These are phyloP conservation scores for Bothrops jararaca DNA, from an alignment of 2,113 vertebrate species.

Conservation along the genomic window DNA sequence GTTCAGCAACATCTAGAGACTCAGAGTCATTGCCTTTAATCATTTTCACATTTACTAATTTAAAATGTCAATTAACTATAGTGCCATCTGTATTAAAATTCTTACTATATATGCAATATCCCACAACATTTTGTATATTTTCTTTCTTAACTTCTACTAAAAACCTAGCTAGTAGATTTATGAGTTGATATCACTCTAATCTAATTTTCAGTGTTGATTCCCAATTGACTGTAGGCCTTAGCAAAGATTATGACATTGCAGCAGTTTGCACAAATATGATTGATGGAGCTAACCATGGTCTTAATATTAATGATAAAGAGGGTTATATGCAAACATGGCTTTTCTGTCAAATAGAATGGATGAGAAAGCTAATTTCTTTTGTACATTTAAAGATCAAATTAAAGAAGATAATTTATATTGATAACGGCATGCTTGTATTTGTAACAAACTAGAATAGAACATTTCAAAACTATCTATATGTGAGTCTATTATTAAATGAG, in stretches of 20 bases:
- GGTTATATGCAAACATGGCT: conserved; percentile 67
- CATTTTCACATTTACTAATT: conserved; percentile 1
- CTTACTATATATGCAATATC: conserved; percentile 32
- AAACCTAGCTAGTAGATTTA: conserved; percentile 11
- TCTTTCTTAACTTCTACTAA: conserved; percentile 32
- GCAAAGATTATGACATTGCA: conserved; percentile 62
- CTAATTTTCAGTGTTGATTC: conserved; percentile 54
- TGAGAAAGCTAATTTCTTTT: conserved; percentile 63
- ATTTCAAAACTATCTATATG: conserved; percentile 62
- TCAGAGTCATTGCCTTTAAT: not conserved
- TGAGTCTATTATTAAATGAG: conserved; percentile 66
- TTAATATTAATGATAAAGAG: conserved; percentile 56
- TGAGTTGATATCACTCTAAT: conserved; percentile 14
- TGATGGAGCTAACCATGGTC: conserved; percentile 55
- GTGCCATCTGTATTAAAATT: not conserved
- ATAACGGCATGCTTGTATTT: conserved; percentile 61
- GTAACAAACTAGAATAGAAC: conserved; percentile 58
- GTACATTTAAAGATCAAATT: conserved; percentile 58
- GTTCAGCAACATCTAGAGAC: not conserved
- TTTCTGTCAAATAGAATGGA: conserved; percentile 67
- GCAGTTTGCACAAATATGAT: conserved; percentile 59
- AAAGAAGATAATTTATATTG: conserved; percentile 66
- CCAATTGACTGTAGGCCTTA: conserved; percentile 46
- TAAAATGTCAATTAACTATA: conserved; percentile 9
- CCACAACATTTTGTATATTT: conserved; percentile 38